Evolutionary conservation across 2,888 invertebrate genomes (phyloP), one percentile per base, ranked within the genome.

Genomic region (Tubulanus polymorphus): DNA sequence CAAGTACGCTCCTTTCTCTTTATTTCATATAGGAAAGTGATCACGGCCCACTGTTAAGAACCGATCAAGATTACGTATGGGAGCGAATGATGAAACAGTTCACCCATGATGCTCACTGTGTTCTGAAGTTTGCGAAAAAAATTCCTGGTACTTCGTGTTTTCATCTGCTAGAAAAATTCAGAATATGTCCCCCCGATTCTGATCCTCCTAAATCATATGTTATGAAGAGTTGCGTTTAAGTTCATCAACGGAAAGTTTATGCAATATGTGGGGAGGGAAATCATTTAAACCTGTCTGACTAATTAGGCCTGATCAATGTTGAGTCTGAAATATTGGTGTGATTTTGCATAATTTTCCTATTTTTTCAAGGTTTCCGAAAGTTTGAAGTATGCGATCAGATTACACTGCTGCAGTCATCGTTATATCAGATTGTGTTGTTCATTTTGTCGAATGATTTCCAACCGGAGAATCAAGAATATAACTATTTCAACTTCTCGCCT

Each of bases 121-220:
- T 67, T 8, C 66, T 76, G 8, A 66, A 64, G 25, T 76, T 74
- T 66, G 70, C 74, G 25, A 75, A 73, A 55, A 69, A 68, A 60
- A 56, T 75, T 2, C 71, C 72, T 62, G 73, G 76, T 76, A 62
- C 57, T n/a, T n/a, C n/a, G n/a, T n/a, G n/a, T n/a, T n/a, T n/a
- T n/a, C n/a, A n/a, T n/a, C n/a, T n/a, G n/a, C n/a, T n/a, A n/a
- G n/a, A n/a, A n/a, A n/a, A n/a, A n/a, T n/a, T n/a, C n/a, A n/a
- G n/a, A n/a, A n/a, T n/a, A n/a, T n/a, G n/a, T n/a, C n/a, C n/a
- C n/a, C n/a, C n/a, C n/a, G n/a, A n/a, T n/a, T n/a, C 53, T 49
- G 48, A 47, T 49, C 47, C 46, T 46, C 15, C 46, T 46, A 46
- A n/a, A 18, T 12, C 46, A 18, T 12, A 10, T 46, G 18, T 23